These are phyloP conservation scores for Drepana arcuata DNA, from an alignment of 1,140 invertebrate genomes.

Conservation along the genomic window DNA sequence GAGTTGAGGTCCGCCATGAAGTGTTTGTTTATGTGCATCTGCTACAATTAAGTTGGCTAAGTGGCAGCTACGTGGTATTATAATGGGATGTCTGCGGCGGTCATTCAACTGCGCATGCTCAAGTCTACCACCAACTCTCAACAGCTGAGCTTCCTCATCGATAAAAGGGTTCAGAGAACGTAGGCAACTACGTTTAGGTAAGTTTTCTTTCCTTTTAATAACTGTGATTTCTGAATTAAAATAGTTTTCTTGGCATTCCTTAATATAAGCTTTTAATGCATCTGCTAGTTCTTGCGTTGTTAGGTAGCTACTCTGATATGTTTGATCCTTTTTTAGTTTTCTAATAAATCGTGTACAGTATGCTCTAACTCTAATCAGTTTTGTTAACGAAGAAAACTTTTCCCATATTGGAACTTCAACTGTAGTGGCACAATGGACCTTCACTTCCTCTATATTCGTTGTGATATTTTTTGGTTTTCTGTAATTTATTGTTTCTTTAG, in stretches of 20 bases:
- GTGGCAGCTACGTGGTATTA: constrained; percentile 13
- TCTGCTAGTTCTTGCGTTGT: neutral
- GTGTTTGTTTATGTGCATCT: constrained; percentile 22
- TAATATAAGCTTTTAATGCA: neutral
- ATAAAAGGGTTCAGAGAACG: constrained; percentile 1
- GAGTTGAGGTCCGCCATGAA: constrained; percentile 29
- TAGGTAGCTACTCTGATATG: neutral
- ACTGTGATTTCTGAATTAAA: neutral
- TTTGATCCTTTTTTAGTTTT: neutral
- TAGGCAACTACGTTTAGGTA: neutral
- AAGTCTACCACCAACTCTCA: constrained; percentile 1
- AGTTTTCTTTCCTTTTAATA: neutral
- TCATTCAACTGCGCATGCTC: neutral
- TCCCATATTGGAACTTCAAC: neutral
- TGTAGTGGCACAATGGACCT: neutral
- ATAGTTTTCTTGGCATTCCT: neutral
- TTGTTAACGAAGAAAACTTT: neutral
- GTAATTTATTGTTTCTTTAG: neutral
- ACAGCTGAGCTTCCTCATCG: neutral
- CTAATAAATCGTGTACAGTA: neutral
- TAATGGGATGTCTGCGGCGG: constrained; percentile 15
- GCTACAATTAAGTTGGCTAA: constrained; percentile 13
- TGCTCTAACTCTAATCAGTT: neutral
- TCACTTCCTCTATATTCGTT: constrained; percentile 7
- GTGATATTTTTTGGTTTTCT: constrained; percentile 1